Evolutionary conservation across 2,113 vertebrate species (phyloP), one percentile per base, ranked within the genome.

Genomic region (Pavo muticus): DNA sequence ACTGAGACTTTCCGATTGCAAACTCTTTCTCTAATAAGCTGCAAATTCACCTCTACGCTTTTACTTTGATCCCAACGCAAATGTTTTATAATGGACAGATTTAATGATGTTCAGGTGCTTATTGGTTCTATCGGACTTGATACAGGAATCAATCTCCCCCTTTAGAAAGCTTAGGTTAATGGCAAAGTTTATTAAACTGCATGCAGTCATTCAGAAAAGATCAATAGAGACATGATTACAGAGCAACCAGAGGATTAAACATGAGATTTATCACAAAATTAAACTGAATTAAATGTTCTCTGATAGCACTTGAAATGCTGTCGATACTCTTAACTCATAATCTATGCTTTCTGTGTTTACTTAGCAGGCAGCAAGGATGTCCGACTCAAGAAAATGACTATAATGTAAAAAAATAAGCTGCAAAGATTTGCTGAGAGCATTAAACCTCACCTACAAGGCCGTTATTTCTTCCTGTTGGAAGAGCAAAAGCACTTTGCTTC

Each of bases 241-340:
- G 95, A 96, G 97, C 96, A 97, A 97, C 97, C 93, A 96, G 97
- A 97, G 98, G 96, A 98, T 98, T 97, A 97, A 97, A 97, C 94
- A 94, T 84, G 86, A 98, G 97, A 98, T 98, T 98, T 97, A 98
- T 98, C 97, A 97, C 97, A 97, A 98, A 97, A 97, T 97, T 97
- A 98, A 97, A 97, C 94, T 97, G 97, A 98, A 98, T 98, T 97
- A 98, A 98, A 98, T 95, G 97, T 96, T 98, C 97, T 93, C 97
- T 96, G 97, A 98, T 97, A 97, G 96, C 92, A 94, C 97, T 97
- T 97, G 95, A 97, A 97, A 96, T 95, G 88, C 95, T 98, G 97
- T 98, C 97, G 37, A 98, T 98, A 98, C 90, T 85, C 95, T 96
- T 96, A 98, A 98, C 96, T 98, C 95, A 97, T 96, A 97, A 97